Conservation (phyloP, 2,113 vertebrate genomes). For the Petromus typicus region DNA sequence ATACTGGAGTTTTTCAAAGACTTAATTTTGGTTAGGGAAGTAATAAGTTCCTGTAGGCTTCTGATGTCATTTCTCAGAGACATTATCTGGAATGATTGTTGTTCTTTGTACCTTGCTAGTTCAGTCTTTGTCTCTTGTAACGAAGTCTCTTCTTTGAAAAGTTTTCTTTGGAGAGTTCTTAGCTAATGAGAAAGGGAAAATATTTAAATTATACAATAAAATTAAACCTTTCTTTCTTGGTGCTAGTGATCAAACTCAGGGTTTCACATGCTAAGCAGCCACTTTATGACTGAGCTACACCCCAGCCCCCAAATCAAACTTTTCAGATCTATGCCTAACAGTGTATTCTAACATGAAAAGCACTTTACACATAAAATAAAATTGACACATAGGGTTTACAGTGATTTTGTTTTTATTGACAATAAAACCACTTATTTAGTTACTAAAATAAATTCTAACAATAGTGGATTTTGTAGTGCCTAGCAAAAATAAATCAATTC, state of each 20-base stretch:
- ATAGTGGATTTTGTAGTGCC: background rate
- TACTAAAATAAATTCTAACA: conserved; percentile 26
- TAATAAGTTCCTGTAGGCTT: conserved; percentile 70
- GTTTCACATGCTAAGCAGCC: background rate
- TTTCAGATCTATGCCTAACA: background rate
- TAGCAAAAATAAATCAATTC: background rate
- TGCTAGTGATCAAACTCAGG: background rate
- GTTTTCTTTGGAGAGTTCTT: conserved; percentile 79
- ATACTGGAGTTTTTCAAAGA: conserved; percentile 72
- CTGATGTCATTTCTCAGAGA: conserved; percentile 76
- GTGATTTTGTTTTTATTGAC: background rate
- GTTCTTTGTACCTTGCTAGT: conserved; percentile 78
- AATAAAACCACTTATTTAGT: conserved; percentile 23
- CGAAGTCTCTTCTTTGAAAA: conserved; percentile 74
- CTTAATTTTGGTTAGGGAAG: conserved; percentile 71
- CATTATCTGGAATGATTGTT: conserved; percentile 72
- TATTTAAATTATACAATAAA: conserved; percentile 52
- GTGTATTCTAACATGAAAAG: background rate
- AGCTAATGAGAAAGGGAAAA: conserved; percentile 64
- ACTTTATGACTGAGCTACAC: background rate
- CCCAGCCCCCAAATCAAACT: background rate
- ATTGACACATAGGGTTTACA: background rate
- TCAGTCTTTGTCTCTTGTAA: conserved; percentile 76
- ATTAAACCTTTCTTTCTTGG: background rate
- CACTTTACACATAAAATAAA: background rate